Evolutionary conservation across 1,140 invertebrate species (phyloP), one percentile per base, ranked within the genome.

Genomic region (Atta cephalotes): DNA sequence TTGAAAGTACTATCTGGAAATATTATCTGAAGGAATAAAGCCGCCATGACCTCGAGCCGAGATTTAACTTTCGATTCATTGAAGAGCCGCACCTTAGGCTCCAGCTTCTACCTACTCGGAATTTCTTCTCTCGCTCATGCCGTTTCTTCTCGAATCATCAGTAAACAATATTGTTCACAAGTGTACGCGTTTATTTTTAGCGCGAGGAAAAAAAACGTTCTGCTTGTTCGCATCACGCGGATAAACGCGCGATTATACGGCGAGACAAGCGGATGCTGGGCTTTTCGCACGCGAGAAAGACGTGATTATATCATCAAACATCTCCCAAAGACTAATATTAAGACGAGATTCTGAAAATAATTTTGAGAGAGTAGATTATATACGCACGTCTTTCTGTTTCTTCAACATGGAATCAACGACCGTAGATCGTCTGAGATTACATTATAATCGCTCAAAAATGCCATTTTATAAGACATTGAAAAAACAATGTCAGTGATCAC

Each of bases 11-110:
- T 68, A 45, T 68, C 35, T 68, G 65, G 12, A 45, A 45, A 45
- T 45, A 68, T 66, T 66, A 66, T 66, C 63, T 60, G 5, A 28
- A 62, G 28, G 39, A 68, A 60, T 77, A 77, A 77, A 89, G 86
- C 87, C 21, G 14, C 7, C 62, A 35, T 49, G 82, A 86, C 84
- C 87, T 89, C 87, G 88, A 49, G 12, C 53, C n/a, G 49, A n/a
- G 78, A 60, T 56, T 51, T 65, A 82, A 65, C 84, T 87, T 78
- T 89, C 87, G 77, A 87, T 78, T 77, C 68, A 60, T 78, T 21
- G 63, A 87, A 87, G 66, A 58, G 76, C 84, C 82, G 51, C 51
- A 56, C 58, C 68, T 88, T 28, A 45, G 25, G 5, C 45, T 56
- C 62, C 53, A 25, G n/a, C 49, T 25, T 10, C 45, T 12, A 31